Base-by-base conservation (phyloP, 2,888 invertebrate species). In the Yponomeuta plumbellus region DNA sequence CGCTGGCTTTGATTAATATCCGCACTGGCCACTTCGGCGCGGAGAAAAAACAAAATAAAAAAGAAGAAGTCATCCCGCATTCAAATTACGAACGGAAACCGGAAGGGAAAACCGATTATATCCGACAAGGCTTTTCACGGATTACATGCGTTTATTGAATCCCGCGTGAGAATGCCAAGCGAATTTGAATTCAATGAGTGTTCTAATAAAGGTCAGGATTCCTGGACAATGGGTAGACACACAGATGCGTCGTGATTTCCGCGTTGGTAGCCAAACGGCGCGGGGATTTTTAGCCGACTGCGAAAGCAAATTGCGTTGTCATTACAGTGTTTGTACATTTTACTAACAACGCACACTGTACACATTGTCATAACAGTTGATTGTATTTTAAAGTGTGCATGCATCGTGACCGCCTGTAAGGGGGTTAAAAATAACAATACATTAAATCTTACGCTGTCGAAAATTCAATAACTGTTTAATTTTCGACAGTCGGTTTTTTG, bases 161-260 rank as follows among this genome's bases (percentile, higher is more conserved):
- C 44, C n/a, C 21, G 22, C 21, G 40, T 34, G 63, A 63, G 39
- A 20, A 20, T 63, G n/a, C 63, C 20, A 13, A n/a, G 10, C 44
- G 63, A 39, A 34, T 58, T 63, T 63, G 63, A 63, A 63, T 63
- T 63, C 44, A 63, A 20, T 58, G 21, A 5, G 11, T 11, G 11
- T 58, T 21, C 58, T 11, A 0, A 17, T 20, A 58, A 58, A 58
- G 58, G 21, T 58, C 58, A 21, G n/a, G 13, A 58, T 58, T 58
- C 58, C 58, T 22, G 11, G 11, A 22, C 58, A 22, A 58, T 58
- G 58, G 21, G 58, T 56, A 22, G 21, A 11, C 21, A 11, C 58
- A 58, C 58, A 58, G 58, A 58, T 58, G 58, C 21, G 21, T 58
- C 58, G 58, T 58, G 58, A 58, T 58, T 58, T 58, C 58, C 58